Conservation (phyloP, 2,888 invertebrate genomes). For the Pseudococcus viburni region DNA sequence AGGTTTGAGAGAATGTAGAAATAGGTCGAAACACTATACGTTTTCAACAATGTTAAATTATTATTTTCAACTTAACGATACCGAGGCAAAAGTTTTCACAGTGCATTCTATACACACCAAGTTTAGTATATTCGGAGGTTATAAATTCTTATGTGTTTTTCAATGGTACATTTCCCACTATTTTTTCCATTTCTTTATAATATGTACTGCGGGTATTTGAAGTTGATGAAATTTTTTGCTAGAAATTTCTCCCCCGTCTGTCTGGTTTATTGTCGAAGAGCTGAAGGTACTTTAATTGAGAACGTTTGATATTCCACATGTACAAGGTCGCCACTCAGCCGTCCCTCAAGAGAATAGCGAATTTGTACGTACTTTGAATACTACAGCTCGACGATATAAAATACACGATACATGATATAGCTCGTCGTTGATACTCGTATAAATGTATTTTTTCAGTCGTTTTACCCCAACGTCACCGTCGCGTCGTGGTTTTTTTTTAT, state of each 20-base stretch:
- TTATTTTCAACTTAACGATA: conserved; percentile 31
- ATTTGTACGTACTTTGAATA: conserved; percentile 3
- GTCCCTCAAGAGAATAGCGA: neutral
- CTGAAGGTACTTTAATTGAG: conserved; percentile 15
- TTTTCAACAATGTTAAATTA: conserved; percentile 31
- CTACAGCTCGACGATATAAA: too few species aligned
- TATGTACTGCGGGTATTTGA: neutral
- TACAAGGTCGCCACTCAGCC: neutral
- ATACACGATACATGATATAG: too few species aligned
- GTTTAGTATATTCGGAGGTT: conserved; percentile 27
- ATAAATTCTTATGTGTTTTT: conserved; percentile 35
- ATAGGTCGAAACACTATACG: conserved; percentile 16
- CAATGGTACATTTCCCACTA: neutral
- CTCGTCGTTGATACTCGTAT: neutral
- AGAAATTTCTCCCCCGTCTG: neutral
- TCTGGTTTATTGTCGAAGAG: neutral
- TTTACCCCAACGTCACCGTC: neutral
- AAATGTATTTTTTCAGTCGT: neutral
- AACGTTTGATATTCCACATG: neutral
- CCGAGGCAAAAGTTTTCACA: conserved; percentile 12
- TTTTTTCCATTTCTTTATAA: neutral
- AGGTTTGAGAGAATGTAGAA: conserved; percentile 18
- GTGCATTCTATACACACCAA: conserved; percentile 14
- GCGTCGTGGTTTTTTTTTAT: conserved; percentile 14
- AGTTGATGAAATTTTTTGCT: conserved; percentile 9